phyloP scores from a whole-genome alignment of 35 echinoderm and acorn worm genomes.

The Nesometra sesokonis region DNA sequence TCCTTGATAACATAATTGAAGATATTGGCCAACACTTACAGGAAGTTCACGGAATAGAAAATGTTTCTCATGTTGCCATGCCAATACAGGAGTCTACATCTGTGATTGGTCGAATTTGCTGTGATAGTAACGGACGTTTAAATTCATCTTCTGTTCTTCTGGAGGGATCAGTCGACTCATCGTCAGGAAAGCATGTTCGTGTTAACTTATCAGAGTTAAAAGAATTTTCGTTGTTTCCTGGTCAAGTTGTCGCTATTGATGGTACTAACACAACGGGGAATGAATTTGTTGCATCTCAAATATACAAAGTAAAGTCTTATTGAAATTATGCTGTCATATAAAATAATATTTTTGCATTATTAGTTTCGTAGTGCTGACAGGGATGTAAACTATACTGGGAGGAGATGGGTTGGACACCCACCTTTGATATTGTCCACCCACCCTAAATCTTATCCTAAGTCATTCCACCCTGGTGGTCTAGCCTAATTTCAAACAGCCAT shows the following conservation, averaged over 20 bases:
- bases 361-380: too few species aligned
- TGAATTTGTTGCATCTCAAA: constrained; percentile 70
- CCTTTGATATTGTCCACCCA: neutral
- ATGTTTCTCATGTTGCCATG: constrained; percentile 64
- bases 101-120: constrained; percentile 71
- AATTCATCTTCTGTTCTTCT: constrained; percentile 77
- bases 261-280: constrained; percentile 57
- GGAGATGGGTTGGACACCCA: neutral
- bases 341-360: too few species aligned
- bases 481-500: too few species aligned
- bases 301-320: constrained; percentile 56
- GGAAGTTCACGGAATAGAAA: constrained; percentile 57
- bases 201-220: constrained; percentile 47
- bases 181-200: constrained; percentile 51
- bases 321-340: too few species aligned
- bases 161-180: constrained; percentile 73
- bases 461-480: too few species aligned
- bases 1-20: constrained; percentile 89
- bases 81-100: constrained; percentile 74
- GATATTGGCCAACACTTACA: constrained; percentile 64
- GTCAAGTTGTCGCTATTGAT: constrained; percentile 74
- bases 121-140: constrained; percentile 74
- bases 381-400: neutral
- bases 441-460: too few species aligned
- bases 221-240: constrained; percentile 75